Percentiles rank a stretch among this genome's conserved stretches.
These are phyloP conservation scores for Sylvia borin DNA, from an alignment of 2,797 vertebrate genomes.

Conservation along the genomic window DNA sequence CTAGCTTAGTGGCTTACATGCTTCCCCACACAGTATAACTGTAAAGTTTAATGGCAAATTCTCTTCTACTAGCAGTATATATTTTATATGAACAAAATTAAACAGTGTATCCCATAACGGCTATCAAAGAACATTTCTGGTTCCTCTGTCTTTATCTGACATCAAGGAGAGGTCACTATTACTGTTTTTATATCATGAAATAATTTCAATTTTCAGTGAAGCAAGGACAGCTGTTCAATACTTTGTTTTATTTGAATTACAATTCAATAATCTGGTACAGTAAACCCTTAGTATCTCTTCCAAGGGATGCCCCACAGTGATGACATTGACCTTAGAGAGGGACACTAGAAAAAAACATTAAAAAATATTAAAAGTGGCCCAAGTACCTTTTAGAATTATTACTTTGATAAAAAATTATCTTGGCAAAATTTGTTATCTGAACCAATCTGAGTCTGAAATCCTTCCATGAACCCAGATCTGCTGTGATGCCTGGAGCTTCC, in stretches of 20 bases:
- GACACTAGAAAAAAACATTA: not conserved
- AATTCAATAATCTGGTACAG: not conserved
- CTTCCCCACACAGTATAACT: not conserved
- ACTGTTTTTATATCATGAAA: not conserved
- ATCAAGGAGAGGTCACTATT: not conserved
- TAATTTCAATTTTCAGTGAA: not conserved
- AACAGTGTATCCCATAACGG: accelerated
- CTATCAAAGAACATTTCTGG: not conserved
- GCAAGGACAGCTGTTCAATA: not conserved
- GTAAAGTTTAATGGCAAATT: not conserved
- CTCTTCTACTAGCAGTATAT: not conserved
- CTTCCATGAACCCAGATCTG: not conserved
- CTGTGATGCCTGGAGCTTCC: not conserved
- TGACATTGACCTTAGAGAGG: not conserved
- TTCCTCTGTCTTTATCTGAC: not conserved
- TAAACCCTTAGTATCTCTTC: not conserved
- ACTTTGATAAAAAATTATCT: not conserved
- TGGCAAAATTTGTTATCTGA: not conserved
- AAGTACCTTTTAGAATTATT: not conserved
- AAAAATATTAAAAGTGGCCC: not conserved
- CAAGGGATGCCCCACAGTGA: not conserved
- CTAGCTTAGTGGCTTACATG: not conserved
- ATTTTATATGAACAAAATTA: not conserved
- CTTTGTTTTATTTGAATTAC: not conserved
- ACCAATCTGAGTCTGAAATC: not conserved